Evolutionary conservation across 2,797 vertebrate species (phyloP).

Genomic region (Philypnodon macrostomus): DNA sequence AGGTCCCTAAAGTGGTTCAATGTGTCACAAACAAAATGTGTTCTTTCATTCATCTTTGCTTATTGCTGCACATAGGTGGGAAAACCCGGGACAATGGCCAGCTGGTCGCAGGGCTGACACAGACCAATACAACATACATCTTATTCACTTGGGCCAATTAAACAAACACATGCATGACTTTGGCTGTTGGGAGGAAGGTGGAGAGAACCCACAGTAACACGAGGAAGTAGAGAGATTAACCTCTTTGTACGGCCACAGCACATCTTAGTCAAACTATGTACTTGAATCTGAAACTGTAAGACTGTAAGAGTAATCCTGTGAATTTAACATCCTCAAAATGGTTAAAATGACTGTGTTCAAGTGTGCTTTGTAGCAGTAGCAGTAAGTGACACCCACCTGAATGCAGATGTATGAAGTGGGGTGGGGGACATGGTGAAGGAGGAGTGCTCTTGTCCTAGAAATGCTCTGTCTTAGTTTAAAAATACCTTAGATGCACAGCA

Average conservation of each 20-base stretch:
- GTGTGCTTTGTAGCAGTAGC: slow-evolving; percentile 24
- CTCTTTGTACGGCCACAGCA: too few relatives aligned
- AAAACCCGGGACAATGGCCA: too few relatives aligned
- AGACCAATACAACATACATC: too few relatives aligned
- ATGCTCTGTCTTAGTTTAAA: slow-evolving; percentile 61
- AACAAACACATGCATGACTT: too few relatives aligned
- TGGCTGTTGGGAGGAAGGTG: too few relatives aligned
- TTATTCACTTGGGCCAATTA: too few relatives aligned
- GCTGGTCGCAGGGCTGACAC: too few relatives aligned
- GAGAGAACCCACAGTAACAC: too few relatives aligned
- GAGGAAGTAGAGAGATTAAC: too few relatives aligned
- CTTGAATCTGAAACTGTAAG: neutral
- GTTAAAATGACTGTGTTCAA: slow-evolving; percentile 26
- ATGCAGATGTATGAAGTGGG: slow-evolving; percentile 44
- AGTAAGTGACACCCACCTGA: slow-evolving; percentile 50
- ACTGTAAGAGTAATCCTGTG: neutral
- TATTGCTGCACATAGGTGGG: too few relatives aligned
- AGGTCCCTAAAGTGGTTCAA: slow-evolving; percentile 30
- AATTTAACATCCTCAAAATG: slow-evolving; percentile 2
- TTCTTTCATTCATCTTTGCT: too few relatives aligned
- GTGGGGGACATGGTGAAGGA: slow-evolving; percentile 34
- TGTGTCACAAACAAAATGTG: slow-evolving; percentile 1
- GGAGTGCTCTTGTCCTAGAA: slow-evolving; percentile 64
- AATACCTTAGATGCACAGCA: slow-evolving; percentile 56
- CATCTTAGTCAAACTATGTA: neutral